Evolutionary conservation across 2,113 vertebrate species (phyloP).

Genomic region (Pampusana beccarii): DNA sequence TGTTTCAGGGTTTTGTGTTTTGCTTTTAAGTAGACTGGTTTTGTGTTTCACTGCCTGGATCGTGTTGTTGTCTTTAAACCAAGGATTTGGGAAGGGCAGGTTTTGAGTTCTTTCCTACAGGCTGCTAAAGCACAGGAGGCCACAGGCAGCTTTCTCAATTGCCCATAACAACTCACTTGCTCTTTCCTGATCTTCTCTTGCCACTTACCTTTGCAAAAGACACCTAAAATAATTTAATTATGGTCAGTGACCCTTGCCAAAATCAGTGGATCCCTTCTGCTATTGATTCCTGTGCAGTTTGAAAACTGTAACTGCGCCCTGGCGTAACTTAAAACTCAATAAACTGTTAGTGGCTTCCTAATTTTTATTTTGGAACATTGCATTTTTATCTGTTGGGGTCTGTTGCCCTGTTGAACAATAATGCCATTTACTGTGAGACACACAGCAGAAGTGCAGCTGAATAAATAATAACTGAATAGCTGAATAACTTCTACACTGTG

Average conservation of each 20-base stretch:
- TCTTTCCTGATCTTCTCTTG: neutral
- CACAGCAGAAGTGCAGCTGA: neutral
- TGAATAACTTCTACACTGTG: neutral
- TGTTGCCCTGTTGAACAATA: neutral
- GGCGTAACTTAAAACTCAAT: neutral
- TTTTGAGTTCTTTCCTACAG: neutral
- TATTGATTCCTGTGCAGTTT: neutral
- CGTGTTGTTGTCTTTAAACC: neutral
- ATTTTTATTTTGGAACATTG: neutral
- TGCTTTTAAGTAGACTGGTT: neutral
- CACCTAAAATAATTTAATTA: rapidly evolving
- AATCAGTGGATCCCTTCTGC: neutral
- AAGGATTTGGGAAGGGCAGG: neutral
- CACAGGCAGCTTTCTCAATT: neutral
- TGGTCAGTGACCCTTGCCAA: neutral
- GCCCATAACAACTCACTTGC: neutral
- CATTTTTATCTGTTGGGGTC: rapidly evolving
- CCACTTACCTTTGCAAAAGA: neutral
- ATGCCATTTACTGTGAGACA: neutral
- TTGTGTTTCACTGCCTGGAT: neutral
- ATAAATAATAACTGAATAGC: neutral
- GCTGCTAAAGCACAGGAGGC: neutral
- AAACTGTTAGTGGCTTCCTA: neutral
- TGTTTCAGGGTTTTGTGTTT: neutral
- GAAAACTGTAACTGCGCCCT: neutral